These are phyloP conservation scores for Mormyrus proboscirostris DNA, from an alignment of 2,797 vertebrate genomes.

Conservation along the genomic window DNA sequence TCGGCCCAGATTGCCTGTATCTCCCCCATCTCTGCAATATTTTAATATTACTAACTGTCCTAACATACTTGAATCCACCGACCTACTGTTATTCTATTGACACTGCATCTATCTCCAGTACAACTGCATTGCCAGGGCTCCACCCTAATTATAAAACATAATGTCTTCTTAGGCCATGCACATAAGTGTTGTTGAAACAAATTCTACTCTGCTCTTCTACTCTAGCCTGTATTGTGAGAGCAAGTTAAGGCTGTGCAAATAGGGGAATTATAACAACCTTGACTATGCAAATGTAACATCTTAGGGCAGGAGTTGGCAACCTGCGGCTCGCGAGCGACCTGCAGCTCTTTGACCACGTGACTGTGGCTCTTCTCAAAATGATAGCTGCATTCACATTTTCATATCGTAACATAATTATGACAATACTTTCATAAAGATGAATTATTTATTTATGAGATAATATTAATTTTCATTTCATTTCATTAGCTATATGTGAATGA, in stretches of 20 bases:
- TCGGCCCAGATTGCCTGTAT: neutral
- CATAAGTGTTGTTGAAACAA: neutral
- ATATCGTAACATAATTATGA: too few relatives aligned
- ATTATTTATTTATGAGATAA: too few relatives aligned
- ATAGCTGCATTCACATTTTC: too few relatives aligned
- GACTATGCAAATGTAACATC: neutral
- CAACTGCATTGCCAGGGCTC: neutral
- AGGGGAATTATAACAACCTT: neutral
- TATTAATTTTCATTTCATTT: too few relatives aligned
- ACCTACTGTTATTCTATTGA: neutral
- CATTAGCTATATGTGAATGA: too few relatives aligned
- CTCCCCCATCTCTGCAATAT: neutral
- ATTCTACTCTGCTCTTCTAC: too few relatives aligned
- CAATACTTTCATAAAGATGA: too few relatives aligned
- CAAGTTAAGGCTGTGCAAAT: neutral
- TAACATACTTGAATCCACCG: neutral
- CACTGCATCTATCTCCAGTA: neutral
- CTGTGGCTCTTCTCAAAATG: too few relatives aligned
- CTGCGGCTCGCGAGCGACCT: too few relatives aligned
- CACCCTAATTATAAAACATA: neutral
- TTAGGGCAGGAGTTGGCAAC: neutral
- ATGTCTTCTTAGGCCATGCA: neutral
- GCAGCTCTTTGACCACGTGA: too few relatives aligned
- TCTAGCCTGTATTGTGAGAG: neutral
- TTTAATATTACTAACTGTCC: neutral